Base-by-base conservation (phyloP, 2,797 vertebrate species). In the Xerus rutilus region DNA sequence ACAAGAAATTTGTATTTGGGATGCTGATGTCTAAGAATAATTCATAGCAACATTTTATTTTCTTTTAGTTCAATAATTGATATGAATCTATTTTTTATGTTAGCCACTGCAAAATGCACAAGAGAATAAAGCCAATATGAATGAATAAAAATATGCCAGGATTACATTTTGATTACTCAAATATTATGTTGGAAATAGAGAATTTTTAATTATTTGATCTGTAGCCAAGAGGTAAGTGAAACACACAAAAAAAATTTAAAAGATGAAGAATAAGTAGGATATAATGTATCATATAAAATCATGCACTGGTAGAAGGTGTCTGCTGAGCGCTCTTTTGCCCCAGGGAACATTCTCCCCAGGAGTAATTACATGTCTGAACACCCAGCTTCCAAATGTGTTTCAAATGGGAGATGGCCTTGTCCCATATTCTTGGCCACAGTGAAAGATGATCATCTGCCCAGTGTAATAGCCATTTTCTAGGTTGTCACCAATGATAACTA, bases 11-110 rank as follows among this genome's bases (percentile, higher is more conserved):
- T 43, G 28, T 89, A 12, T 91, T 94, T 76, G 11, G 39, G 14
- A 17, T 3, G 4, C 30, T 77, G 20, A 95, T 9, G 17, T 77
- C 20, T 57, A 86, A 81, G 13, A 73, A 20, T 57, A 84, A 77
- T 45, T 91, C 32, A 73, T 96, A 91, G 86, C 35, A 92, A 57
- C 17, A 57, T 47, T 64, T 91, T 88, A 4, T 52, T 87, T 88
- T 77, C 21, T 91, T 17, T 74, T 78, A 77, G 49, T 73, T 54
- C 7, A 25, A 14, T 57, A 74, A 43, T 20, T 82, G 4, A 84
- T 64, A 7, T 64, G 23, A 49, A 94, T 35, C 14, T 70, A 79
- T 90, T 67, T 70, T 83, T 64, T 84, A 39, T 43, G 3, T n/a
- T 74, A 85, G 18, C 1, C 52, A 72, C 25, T 93, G 49, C 45